phyloP scores from a whole-genome alignment of 2,888 invertebrate species.

The Aporophyla nigra region DNA sequence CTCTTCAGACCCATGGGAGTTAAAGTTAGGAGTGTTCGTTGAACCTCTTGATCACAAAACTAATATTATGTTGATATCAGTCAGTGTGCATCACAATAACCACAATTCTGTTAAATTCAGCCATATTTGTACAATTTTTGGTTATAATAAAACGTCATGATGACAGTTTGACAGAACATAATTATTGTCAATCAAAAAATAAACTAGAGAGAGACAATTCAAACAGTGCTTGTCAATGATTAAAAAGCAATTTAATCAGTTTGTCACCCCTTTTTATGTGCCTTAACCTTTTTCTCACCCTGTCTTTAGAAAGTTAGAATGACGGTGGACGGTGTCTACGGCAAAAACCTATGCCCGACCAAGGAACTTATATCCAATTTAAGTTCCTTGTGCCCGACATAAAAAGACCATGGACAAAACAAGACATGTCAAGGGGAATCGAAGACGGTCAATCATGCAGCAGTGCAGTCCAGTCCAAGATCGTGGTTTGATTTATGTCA shows the following conservation, averaged over 20 bases:
- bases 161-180: background rate
- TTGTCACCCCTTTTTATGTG: no score
- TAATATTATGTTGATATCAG: background rate
- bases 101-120: background rate
- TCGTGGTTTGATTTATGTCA: background rate
- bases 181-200: background rate
- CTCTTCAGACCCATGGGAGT: background rate
- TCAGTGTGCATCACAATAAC: background rate
- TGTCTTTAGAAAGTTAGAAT: background rate
- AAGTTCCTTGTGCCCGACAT: no score
- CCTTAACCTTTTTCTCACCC: background rate
- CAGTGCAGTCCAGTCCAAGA: background rate
- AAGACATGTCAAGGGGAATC: background rate
- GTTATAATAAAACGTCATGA: background rate
- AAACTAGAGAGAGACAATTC: background rate
- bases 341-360: background rate
- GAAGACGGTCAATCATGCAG: background rate
- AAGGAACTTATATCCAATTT: no score
- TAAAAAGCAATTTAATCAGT: background rate
- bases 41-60: background rate
- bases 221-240: background rate
- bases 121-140: slow-evolving; percentile 2
- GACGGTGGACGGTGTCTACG: no score
- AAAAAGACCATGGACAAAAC: background rate
- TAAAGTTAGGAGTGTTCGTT: background rate